A percentile compares a stretch with the other conserved stretches of the same genome.
Conservation (phyloP, 1,140 invertebrate genomes). For the Drosophila busckii region DNA sequence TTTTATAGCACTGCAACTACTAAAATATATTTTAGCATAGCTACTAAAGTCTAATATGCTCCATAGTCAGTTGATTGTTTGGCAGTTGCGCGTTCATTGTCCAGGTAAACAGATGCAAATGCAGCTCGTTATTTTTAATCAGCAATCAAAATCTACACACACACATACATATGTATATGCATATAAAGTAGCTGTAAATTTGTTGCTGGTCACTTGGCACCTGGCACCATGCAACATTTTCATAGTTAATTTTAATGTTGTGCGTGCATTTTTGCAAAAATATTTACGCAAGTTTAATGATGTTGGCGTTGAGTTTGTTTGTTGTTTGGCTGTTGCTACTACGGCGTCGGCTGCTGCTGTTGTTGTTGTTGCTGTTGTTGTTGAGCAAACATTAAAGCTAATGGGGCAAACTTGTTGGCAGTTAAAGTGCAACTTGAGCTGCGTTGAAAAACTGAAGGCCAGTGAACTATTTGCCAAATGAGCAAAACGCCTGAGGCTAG, state of each 20-base stretch:
- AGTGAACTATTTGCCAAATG: slow-evolving; percentile 40
- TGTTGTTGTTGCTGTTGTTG: slow-evolving; percentile 7
- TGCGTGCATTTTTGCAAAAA: slow-evolving; percentile 33
- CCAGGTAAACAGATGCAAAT: slow-evolving; percentile 47
- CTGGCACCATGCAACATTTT: not conserved
- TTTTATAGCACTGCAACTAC: too few species aligned
- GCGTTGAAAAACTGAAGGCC: not conserved
- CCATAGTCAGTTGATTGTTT: too few species aligned
- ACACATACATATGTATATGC: too few species aligned
- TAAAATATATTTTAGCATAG: too few species aligned
- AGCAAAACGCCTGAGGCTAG: slow-evolving; percentile 7
- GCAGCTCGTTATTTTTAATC: slow-evolving; percentile 66
- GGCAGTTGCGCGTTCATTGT: slow-evolving; percentile 22
- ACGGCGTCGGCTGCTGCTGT: too few species aligned
- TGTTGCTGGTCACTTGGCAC: slow-evolving; percentile 18
- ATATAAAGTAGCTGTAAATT: slow-evolving; percentile 43
- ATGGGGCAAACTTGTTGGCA: slow-evolving; percentile 8
- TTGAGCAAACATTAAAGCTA: slow-evolving; percentile 18
- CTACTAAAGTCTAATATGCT: too few species aligned
- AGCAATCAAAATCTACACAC: slow-evolving; percentile 65
- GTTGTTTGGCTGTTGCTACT: not conserved
- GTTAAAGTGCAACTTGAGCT: slow-evolving; percentile 17
- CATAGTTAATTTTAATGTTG: slow-evolving; percentile 22
- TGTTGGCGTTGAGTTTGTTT: not conserved
- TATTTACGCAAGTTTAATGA: slow-evolving; percentile 65